Evolutionary conservation across 1,140 invertebrate genomes (phyloP).

Genomic region (Anoplophora glabripennis): DNA sequence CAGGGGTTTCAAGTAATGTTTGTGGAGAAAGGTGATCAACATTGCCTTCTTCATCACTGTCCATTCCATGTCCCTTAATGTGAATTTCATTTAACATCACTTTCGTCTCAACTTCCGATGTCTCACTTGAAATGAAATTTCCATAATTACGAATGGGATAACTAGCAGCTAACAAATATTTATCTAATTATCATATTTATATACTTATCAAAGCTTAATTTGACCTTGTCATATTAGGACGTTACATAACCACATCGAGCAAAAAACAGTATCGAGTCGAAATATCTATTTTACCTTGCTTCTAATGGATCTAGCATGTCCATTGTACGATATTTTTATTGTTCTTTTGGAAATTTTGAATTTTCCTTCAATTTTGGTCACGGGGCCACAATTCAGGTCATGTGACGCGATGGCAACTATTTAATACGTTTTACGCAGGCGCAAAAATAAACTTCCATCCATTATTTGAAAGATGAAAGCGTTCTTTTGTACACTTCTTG

Average conservation of each 20-base stretch:
- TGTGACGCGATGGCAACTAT: conserved; percentile 41
- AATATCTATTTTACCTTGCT: conserved; percentile 35
- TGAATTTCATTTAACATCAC: conserved; percentile 39
- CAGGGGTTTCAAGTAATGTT: conserved; percentile 43
- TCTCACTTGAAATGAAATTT: conserved; percentile 28
- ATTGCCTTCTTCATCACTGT: conserved; percentile 46
- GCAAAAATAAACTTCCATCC: neutral
- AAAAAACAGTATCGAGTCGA: neutral
- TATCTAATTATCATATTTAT: conserved; percentile 28
- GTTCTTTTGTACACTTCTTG: neutral
- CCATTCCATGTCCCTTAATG: conserved; percentile 40
- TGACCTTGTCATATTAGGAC: conserved; percentile 38
- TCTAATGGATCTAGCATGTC: conserved; percentile 46
- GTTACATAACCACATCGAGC: conserved; percentile 40
- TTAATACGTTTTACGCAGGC: conserved; percentile 9
- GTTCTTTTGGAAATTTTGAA: conserved; percentile 41
- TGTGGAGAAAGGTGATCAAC: conserved; percentile 47
- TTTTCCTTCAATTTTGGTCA: conserved; percentile 50
- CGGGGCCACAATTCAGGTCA: conserved; percentile 50
- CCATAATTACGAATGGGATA: conserved; percentile 4
- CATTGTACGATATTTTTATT: conserved; percentile 32
- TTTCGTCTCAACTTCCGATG: conserved; percentile 40
- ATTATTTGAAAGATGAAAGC: neutral
- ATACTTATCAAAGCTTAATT: conserved; percentile 19
- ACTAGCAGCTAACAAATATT: conserved; percentile 2